Evolutionary conservation across 2,797 vertebrate genomes (phyloP), one percentile per base, ranked within the genome.

Genomic region (Sparus aurata): DNA sequence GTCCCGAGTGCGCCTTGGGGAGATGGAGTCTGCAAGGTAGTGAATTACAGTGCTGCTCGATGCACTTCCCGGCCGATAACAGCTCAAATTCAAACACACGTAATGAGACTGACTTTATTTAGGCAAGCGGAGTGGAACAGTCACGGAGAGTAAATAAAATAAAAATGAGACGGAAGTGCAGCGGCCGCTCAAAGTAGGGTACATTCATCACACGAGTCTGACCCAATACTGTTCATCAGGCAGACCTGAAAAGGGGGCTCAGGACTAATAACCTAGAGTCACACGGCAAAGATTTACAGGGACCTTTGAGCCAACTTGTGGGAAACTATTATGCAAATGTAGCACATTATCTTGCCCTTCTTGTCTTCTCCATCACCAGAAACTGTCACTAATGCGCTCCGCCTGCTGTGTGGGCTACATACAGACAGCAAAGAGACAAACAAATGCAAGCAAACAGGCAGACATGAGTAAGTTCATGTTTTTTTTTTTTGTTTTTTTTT

Each of bases 221-320:
- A 91, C 85, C 87, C 71, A 85, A 73, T 86, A 79, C 86, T 89
- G 85, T 90, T 90, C 76, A 65, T 87, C 76, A 85, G 75, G 70
- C 66, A 83, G 53, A 85, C 79, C 79, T 75, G 62, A 46, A 80
- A 38, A 88, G 89, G 60, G 59, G 84, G 57, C 53, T 84, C 57
- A 74, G 63, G 69, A 92, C 77, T 84, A 87, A 91, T 88, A 87
- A 87, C 80, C 55, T 55, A 1, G 4, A 82, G 80, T 82, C 83
- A 75, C 46, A 60, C 49, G 12, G 22, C 50, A 63, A 85, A 73
- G 69, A 90, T 89, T 86, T 85, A 87, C 66, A 79, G 54, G 27
- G 49, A 88, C 83, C 79, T 90, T 87, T 77, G 75, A 73, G 83
- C 74, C 46, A 83, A 85, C 61, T 89, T 90, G 61, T 68, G 34